Base-by-base conservation (phyloP, 1,140 invertebrate species). In the Sycophila sp. region DNA sequence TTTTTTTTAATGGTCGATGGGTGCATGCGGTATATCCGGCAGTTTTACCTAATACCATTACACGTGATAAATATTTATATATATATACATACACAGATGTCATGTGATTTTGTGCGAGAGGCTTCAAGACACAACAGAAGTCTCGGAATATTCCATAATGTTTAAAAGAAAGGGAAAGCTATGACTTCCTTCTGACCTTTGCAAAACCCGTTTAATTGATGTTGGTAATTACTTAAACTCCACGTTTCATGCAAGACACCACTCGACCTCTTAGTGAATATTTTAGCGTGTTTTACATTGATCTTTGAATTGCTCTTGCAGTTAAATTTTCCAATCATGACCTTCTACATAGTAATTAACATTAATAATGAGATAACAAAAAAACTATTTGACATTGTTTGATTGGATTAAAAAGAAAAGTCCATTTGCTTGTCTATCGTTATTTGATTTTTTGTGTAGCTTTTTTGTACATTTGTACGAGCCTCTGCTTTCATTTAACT, bases 21-120 rank as follows among this genome's bases (percentile, higher is more conserved):
- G 69, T 82, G 82, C 80, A 82, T 81, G 81, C 64, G 63, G 71
- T 78, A 76, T 82, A 80, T 71, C 74, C 74, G 56, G 38, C 53
- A 73, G 69, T 47, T 63, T 8, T 13, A n/a, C n/a, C 28, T 36
- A 22, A 53, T 51, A 26, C n/a, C n/a, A n/a, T 45, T 7, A 7
- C 42, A 19, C 42, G 42, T 19, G 17, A 22, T 19, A 19, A n/a
- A 45, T 45, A 45, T 8, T 45, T 45, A 0, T 19, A 45, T 10
- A 49, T 56, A 32, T 59, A 36, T 36, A 36, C 17, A 45, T 10
- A 49, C 45, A 32, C 49, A 36, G 26, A 36, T 38, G 1, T 38
- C 4, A 17, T 47, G 19, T 56, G 11, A 28, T 5, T n/a, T 47
- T 67, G 17, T 6, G 10, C 42, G 32, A 53, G 17, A 53, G 13